Conservation (phyloP, 2,797 vertebrate species). For the Coregonus sp. region DNA sequence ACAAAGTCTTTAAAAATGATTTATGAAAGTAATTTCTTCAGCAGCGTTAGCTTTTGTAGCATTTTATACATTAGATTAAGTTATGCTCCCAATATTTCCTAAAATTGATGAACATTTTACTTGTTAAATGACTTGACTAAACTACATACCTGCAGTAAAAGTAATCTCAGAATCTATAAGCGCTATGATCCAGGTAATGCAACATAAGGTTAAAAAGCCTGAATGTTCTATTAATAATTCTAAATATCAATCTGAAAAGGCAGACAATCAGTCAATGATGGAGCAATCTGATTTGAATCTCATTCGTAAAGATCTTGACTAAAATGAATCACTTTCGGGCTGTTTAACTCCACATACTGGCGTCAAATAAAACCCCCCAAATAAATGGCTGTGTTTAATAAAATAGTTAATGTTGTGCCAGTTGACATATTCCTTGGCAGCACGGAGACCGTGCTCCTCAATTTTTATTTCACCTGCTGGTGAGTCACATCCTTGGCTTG, state of each 20-base stretch:
- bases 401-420: background rate
- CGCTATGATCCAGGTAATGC: background rate
- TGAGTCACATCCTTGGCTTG: background rate
- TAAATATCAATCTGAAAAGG: background rate
- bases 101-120: background rate
- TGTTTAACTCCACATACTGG: background rate
- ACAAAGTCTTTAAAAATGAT: background rate
- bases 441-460: background rate
- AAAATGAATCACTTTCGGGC: background rate
- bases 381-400: background rate
- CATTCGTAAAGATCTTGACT: no score
- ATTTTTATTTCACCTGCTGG: background rate
- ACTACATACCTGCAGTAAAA: background rate
- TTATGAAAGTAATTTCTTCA: background rate
- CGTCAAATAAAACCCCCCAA: background rate
- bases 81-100: background rate
- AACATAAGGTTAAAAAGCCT: background rate
- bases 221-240: background rate
- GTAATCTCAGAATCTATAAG: background rate
- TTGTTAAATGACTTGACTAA: background rate
- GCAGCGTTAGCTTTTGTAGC: background rate
- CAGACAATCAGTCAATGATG: background rate
- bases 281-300: background rate
- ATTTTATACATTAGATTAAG: background rate
- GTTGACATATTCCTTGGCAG: no score